Evolutionary conservation across 2,113 vertebrate genomes (phyloP).

Genomic region (Oreochromis aureus): DNA sequence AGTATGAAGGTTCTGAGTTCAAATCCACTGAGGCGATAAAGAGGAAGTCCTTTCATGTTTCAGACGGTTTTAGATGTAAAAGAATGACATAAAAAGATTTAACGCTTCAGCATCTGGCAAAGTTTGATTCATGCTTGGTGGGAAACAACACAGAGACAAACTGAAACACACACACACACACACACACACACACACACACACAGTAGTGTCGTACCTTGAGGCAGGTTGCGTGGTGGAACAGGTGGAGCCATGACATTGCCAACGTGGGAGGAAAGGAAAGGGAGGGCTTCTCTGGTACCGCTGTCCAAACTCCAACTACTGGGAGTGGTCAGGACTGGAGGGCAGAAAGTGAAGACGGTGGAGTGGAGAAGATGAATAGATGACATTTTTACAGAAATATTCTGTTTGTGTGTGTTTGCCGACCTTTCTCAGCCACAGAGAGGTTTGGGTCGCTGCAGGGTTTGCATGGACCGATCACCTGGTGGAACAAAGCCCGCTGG

Average conservation of each 20-base stretch:
- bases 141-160: background rate
- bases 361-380: background rate
- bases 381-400: background rate
- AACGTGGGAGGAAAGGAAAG: constrained; percentile 84
- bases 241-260: constrained; percentile 84
- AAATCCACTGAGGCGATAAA: background rate
- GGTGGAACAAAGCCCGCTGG: constrained; percentile 91
- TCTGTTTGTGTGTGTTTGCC: accelerated
- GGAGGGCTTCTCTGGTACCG: constrained; percentile 84
- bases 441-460: constrained; percentile 98
- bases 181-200: background rate
- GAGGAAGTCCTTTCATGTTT: background rate
- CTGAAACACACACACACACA: background rate
- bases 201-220: constrained; percentile 72
- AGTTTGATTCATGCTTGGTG: accelerated
- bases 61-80: background rate
- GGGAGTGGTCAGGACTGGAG: constrained; percentile 83
- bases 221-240: constrained; percentile 85
- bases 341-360: background rate
- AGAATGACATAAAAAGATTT: accelerated
- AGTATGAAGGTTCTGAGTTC: accelerated
- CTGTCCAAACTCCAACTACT: constrained; percentile 98
- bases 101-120: background rate
- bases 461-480: constrained; percentile 94
- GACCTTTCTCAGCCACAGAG: constrained; percentile 96